Base-by-base conservation (phyloP, 2,113 vertebrate genomes). In the Sylvietta virens region DNA sequence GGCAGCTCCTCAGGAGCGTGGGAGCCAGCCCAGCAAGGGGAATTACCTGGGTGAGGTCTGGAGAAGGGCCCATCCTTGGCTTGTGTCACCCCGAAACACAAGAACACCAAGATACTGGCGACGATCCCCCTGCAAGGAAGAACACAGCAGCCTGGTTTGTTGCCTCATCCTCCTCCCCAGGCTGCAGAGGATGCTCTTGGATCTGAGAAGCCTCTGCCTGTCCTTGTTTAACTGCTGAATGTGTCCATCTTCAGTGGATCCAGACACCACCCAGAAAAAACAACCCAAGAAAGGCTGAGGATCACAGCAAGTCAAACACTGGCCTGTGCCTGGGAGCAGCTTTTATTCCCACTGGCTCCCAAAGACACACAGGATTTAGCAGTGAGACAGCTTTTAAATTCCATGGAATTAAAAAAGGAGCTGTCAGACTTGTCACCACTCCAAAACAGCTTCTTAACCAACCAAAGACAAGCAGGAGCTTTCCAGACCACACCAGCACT, bases 61-160 rank as follows among this genome's bases (percentile, higher is more conserved):
- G 99, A 99, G 96, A 99, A 99, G 11, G 99, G 99, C 87, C 99
- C 99, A 96, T 99, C 99, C 97, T 99, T 99, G 60, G 99, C 99
- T 97, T 99, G 99, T 7, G 99, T 99, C 88, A 99, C 99, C 94
- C 99, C 99, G 79, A 99, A 99, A 97, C 99, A 99, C 22, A 99
- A 96, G 96, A 99, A 99, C 90, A 99, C 99, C 97, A 99, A 97
- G 94, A 99, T 99, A 93, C 99, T 99, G 96, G 99, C 99, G 61
- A 99, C 98, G 60, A 99, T 99, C 22, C 99, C 99, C 98, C 99
- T 99, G 97, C 7, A 98, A 97, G 95, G 15, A 73, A 96, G 93
- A 91, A 92, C 33, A 97, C 70, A 97, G 51, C 81, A 95, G 19
- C 40, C 51, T 11, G 82, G 66, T 79, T 71, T 1, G 42, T 5